Base-by-base conservation (phyloP, 2,888 invertebrate genomes). In the Cephus runcator region DNA sequence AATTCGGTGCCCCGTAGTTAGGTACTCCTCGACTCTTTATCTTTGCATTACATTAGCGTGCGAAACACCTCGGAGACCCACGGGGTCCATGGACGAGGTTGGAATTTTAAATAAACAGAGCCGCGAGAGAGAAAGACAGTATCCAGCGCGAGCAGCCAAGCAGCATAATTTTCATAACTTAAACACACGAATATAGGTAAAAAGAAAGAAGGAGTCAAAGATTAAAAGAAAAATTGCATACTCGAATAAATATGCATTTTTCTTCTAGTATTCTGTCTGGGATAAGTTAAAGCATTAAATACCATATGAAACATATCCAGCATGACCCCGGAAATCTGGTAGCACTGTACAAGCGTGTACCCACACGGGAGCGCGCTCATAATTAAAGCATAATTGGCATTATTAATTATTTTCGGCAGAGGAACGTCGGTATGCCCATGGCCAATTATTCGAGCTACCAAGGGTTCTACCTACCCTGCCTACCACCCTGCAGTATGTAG, bases 1-100 rank as follows among this genome's bases (percentile, higher is more conserved):
- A 85, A 87, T 87, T 87, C 87, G 84, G 85, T 85, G 84, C 86
- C 83, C 71, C 84, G 84, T 85, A 83, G 85, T 87, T 85, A 83
- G 83, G 77, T 34, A 34, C 31, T 34, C 33, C 71, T 71, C 71
- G 31, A 31, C 71, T 79, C 76, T 81, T 80, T 79, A 82, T 82
- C 81, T 80, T 81, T 78, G 81, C 81, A 82, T 82, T 80, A 83
- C 81, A 86, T 83, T 85, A 83, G 80, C 80, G 83, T 34, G 74
- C 77, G 68, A 83, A 77, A 77, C 75, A 68, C 74, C 56, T 15
- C 33, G 30, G 71, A 71, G 31, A 71, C 71, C 71, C 30, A 34
- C 71, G 31, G 31, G 71, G 31, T 71, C 75, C 75, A 68, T 56
- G 78, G 73, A 78, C 78, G 78, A 56, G 40, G 73, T 69, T 68